phyloP scores from a whole-genome alignment of 1,140 invertebrate genomes.

The Tetramorium simillimum region DNA sequence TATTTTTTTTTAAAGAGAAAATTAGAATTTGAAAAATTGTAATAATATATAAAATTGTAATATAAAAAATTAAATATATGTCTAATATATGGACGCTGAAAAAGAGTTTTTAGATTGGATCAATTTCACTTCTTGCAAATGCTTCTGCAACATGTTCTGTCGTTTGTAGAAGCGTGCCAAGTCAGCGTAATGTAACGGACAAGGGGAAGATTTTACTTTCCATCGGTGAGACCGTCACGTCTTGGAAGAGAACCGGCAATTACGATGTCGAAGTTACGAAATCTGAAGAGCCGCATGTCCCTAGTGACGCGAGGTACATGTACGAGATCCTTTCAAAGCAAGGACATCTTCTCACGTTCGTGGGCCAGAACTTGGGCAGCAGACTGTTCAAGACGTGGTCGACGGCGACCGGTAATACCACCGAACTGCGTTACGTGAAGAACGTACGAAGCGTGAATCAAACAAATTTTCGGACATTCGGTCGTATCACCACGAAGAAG shows the following conservation, averaged over 20 bases:
- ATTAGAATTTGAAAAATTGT: neutral
- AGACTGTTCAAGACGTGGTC: conserved; percentile 73
- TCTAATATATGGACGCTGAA: neutral
- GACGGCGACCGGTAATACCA: conserved; percentile 32
- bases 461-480: conserved; percentile 86
- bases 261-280: conserved; percentile 61
- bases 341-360: conserved; percentile 81
- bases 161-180: conserved; percentile 71
- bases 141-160: neutral
- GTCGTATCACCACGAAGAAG: conserved; percentile 76
- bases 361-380: conserved; percentile 82
- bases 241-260: conserved; percentile 73
- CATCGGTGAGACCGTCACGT: conserved; percentile 57
- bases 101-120: neutral
- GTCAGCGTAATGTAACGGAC: conserved; percentile 55
- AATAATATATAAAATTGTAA: neutral
- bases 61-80: neutral
- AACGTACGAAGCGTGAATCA: conserved; percentile 76
- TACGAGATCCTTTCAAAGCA: conserved; percentile 86
- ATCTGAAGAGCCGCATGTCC: conserved; percentile 74
- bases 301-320: conserved; percentile 83
- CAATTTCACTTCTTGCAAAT: neutral
- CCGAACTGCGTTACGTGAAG: conserved; percentile 71
- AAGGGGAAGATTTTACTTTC: conserved; percentile 55
- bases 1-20: neutral